These are phyloP conservation scores for Notarius quadriscutis DNA, from an alignment of 2,113 vertebrate species.

Conservation along the genomic window DNA sequence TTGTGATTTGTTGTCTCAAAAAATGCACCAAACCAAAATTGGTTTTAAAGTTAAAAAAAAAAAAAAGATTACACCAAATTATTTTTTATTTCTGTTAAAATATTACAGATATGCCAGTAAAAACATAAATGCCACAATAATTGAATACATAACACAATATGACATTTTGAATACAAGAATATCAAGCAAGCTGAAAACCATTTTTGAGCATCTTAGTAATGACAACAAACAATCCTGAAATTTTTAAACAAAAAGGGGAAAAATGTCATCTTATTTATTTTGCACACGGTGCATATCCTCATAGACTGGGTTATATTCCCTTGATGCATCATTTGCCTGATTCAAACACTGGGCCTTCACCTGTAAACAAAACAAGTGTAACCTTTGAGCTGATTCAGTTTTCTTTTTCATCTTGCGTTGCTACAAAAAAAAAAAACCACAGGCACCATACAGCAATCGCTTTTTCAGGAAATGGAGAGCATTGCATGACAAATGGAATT, in stretches of 20 bases:
- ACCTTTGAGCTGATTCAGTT: background rate
- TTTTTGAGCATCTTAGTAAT: background rate
- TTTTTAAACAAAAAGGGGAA: background rate
- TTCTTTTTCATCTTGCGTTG: background rate
- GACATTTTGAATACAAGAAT: background rate
- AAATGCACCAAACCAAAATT: background rate
- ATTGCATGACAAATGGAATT: background rate
- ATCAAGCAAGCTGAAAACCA: background rate
- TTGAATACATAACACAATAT: background rate
- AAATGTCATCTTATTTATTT: background rate
- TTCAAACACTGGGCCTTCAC: background rate
- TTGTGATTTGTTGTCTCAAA: background rate
- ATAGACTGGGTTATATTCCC: conserved; percentile 18
- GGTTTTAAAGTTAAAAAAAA: too few relatives aligned
- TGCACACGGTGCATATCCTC: conserved; percentile 19
- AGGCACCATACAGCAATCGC: background rate
- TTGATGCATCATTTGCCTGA: background rate
- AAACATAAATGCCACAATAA: background rate
- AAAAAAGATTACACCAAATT: background rate
- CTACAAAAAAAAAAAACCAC: background rate
- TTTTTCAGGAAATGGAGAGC: background rate
- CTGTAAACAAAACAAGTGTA: conserved; percentile 19
- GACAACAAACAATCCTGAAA: background rate
- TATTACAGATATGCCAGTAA: background rate
- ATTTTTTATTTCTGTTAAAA: background rate